Evolutionary conservation across 2,888 invertebrate species (phyloP), one percentile per base, ranked within the genome.

Genomic region (Crepidodera aurea): DNA sequence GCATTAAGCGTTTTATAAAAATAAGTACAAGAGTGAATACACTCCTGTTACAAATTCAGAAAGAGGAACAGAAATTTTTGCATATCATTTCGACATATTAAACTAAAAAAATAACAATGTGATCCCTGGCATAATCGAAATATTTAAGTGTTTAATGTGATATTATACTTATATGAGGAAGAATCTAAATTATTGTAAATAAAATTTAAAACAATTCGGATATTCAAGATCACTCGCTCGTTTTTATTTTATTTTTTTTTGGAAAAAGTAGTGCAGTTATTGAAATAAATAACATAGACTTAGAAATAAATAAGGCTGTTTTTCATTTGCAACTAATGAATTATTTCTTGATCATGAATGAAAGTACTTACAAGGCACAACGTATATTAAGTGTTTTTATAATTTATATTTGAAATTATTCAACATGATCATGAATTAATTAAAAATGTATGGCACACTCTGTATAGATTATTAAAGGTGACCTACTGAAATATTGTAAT

Each of bases 291-390:
- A 62, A 58, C 29, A 44, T 63, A 65, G 62, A 66, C 60, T 64
- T 64, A 64, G 61, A 55, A 59, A 62, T 64, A 67, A 67, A 67
- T 71, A 70, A 71, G 71, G 71, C 71, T 71, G 71, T 71, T 68
- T 71, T 39, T 67, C 34, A 61, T 65, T 68, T 65, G 64, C 65
- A 61, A 56, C 53, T 60, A 59, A 64, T 46, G 44, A 58, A 39
- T 64, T 65, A 56, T 51, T 63, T 65, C 54, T 37, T 58, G 66
- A 64, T 66, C 66, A 64, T 62, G 22, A 18, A 32, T n/a, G 44
- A 50, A 60, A 15, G 54, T 60, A 61, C 58, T 58, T 59, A 58
- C 40, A 13, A n/a, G 18, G 55, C 62, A 61, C 59, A 61, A 53
- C 58, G 58, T 65, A 61, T 64, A 63, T 22, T 65, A 64, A 53